Conservation (phyloP, 2,113 vertebrate species). For the Nerophis ophidion region DNA sequence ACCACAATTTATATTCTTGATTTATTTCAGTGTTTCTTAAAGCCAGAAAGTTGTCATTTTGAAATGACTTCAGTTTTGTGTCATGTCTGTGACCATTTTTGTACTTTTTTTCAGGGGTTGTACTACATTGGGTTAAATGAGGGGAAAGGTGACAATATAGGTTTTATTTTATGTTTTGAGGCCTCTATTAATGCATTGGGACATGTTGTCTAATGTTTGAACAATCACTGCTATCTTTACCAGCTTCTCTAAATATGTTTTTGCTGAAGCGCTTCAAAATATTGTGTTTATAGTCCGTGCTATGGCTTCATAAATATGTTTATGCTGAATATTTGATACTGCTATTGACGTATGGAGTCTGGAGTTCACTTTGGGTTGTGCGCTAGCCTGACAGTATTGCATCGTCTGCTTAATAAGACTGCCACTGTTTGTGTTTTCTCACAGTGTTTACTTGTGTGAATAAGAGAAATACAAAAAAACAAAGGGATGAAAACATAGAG, state of each 20-base stretch:
- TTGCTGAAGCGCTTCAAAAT: conserved; percentile 55
- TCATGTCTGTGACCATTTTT: no score
- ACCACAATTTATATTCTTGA: no score
- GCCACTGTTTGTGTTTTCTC: conserved; percentile 21
- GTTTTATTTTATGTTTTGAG: no score
- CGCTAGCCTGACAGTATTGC: conserved; percentile 29
- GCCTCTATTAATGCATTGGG: no score
- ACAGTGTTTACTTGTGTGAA: conserved; percentile 6
- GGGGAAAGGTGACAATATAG: no score
- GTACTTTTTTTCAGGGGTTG: no score
- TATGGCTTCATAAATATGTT: conserved; percentile 47
- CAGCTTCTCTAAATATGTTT: conserved; percentile 57
- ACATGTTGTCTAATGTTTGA: conserved; percentile 55
- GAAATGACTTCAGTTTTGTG: no score
- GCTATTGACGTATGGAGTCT: conserved; percentile 57
- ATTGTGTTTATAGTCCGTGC: conserved; percentile 51
- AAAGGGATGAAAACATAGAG: conserved; percentile 37
- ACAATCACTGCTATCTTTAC: conserved; percentile 49
- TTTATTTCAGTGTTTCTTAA: no score
- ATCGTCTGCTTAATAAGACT: conserved; percentile 26
- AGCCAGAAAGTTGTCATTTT: no score
- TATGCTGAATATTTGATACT: conserved; percentile 58
- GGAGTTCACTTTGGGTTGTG: conserved; percentile 35
- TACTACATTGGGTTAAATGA: no score
- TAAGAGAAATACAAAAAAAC: conserved; percentile 18